Evolutionary conservation across 92 coral and sea anemone species (phyloP), one percentile per base, ranked within the genome.

Genomic region (Epizoanthus stellaris): DNA sequence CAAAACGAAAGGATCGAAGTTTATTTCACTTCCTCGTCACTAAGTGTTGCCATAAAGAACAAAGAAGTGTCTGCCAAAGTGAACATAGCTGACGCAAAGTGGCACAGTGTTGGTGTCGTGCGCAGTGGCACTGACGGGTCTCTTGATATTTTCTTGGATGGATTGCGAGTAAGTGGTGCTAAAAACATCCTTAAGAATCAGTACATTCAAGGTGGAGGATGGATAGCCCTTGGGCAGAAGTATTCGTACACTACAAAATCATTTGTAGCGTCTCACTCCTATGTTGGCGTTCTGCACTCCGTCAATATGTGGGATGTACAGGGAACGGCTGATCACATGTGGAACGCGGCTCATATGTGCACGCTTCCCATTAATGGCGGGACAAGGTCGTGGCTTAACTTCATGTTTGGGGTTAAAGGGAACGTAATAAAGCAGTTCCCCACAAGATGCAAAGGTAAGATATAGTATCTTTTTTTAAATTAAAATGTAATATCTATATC

Each of bases 331-430:
- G 88, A 86, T 63, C 88, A 86, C 80, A 90, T 90, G 93, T 90
- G 93, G 90, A 90, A 90, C 62, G 90, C 87, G 4, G 93, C 93
- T 11, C 93, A 90, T 40, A 86, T 68, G 58, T 90, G 93, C 67
- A 80, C 85, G 12, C 87, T 89, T 89, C 93, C 93, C 11, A 62
- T 90, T 67, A 80, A 76, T 3, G 93, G 90, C 21, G 82, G 88
- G 65, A 75, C 87, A 7, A 69, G 76, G 38, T 82, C 93, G 0
- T 90, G 93, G 93, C 82, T 80, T 5, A 73, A 73, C 6, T 90
- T 90, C 42, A 62, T 90, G 42, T 62, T 52, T 53, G 93, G 90
- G n/a, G 60, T 70, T 7, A 86, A 76, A 72, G 90, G 87, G 47
- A 42, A 86, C 40, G 85, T 86, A 21, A 47, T 62, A 73, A 86